phyloP scores from a whole-genome alignment of 1,140 invertebrate genomes.

The Ctenoplectra terminalis region DNA sequence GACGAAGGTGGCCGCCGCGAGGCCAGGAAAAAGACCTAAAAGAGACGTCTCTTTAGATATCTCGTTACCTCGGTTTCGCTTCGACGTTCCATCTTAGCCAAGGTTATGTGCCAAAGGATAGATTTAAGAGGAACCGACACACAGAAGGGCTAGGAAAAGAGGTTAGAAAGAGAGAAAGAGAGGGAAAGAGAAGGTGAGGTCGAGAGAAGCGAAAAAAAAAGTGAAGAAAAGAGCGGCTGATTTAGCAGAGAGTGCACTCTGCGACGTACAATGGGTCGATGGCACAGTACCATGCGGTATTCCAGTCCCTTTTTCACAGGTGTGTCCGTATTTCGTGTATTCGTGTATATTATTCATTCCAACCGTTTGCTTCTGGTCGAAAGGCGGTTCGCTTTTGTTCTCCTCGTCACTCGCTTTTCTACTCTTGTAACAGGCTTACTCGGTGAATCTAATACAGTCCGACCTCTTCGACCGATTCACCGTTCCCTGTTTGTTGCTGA shows the following conservation, averaged over 20 bases:
- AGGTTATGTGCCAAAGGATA: conserved; percentile 49
- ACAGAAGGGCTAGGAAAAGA: background rate
- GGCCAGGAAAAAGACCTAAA: conserved; percentile 16
- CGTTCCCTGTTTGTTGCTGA: background rate
- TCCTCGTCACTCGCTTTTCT: conserved; percentile 24
- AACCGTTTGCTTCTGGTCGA: conserved; percentile 31
- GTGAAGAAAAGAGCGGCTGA: conserved; percentile 62
- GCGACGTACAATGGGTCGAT: conserved; percentile 60
- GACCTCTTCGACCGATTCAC: conserved; percentile 32
- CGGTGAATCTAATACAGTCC: conserved; percentile 63
- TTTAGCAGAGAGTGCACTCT: conserved; percentile 67
- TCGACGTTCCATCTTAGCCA: conserved; percentile 47
- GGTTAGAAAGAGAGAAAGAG: conserved; percentile 3
- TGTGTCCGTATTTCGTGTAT: conserved; percentile 24
- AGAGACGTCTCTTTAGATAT: conserved; percentile 51
- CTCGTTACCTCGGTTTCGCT: conserved; percentile 57
- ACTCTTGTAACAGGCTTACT: conserved; percentile 63
- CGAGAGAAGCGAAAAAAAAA: conserved; percentile 43
- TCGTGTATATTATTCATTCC: conserved; percentile 18
- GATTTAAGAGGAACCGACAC: conserved; percentile 27
- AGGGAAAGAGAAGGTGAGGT: conserved; percentile 21
- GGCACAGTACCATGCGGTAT: conserved; percentile 17
- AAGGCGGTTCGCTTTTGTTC: conserved; percentile 45
- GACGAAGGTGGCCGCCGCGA: background rate
- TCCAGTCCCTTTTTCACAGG: conserved; percentile 22